Evolutionary conservation across 2,113 vertebrate genomes (phyloP).

Genomic region (Tragelaphus strepsiceros): DNA sequence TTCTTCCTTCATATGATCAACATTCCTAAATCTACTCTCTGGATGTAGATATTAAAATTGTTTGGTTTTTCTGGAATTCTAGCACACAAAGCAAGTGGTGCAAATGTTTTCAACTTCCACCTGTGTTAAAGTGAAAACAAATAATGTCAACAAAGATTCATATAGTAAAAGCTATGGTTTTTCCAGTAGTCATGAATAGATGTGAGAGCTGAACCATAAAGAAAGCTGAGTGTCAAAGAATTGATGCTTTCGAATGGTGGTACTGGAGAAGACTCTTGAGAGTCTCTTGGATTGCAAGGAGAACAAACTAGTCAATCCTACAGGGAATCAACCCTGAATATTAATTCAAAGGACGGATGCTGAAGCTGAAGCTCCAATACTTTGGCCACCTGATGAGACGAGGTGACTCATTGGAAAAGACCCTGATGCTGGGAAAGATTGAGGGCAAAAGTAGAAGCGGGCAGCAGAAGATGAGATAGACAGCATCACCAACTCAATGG

Average conservation of each 20-base stretch:
- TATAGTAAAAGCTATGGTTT: neutral
- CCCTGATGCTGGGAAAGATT: neutral
- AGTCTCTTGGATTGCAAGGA: neutral
- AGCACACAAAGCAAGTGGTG: neutral
- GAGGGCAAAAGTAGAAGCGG: neutral
- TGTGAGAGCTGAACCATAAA: neutral
- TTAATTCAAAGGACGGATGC: neutral
- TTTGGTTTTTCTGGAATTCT: neutral
- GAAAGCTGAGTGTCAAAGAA: neutral
- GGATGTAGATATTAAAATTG: neutral
- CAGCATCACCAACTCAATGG: neutral
- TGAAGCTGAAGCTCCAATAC: neutral
- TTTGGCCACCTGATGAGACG: neutral
- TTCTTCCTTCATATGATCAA: neutral
- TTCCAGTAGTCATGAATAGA: neutral
- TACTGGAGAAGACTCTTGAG: neutral
- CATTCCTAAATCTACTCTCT: neutral
- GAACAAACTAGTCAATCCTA: neutral
- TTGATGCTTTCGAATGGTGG: neutral
- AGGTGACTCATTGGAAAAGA: neutral
- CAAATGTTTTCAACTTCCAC: neutral
- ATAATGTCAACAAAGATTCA: neutral
- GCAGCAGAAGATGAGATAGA: neutral
- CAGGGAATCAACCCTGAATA: neutral
- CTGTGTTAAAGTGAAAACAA: constrained; percentile 3